Evolutionary conservation across 2,888 invertebrate species (phyloP).

Genomic region (Scaeva pyrastri): DNA sequence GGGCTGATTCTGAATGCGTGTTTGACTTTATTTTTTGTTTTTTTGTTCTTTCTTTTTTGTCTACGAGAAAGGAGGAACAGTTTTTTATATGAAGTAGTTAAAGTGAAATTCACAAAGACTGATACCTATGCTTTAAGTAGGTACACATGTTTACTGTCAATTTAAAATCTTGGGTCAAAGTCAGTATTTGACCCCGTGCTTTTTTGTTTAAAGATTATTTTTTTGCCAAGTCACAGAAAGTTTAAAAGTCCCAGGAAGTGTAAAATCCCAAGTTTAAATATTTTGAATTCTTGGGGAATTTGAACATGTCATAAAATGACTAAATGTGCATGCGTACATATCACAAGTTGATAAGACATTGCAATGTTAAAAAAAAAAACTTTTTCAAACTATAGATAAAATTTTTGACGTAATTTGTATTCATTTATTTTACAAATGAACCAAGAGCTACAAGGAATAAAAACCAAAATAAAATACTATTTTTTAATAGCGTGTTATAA

Average conservation of each 20-base stretch:
- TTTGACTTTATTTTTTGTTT: too few relatives aligned
- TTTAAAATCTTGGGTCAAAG: background rate
- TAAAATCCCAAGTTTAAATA: background rate
- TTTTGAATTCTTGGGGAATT: background rate
- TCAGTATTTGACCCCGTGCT: background rate
- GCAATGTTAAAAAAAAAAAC: conserved; percentile 2
- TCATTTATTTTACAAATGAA: too few relatives aligned
- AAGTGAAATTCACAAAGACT: background rate
- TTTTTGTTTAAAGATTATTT: background rate
- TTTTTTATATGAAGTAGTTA: background rate
- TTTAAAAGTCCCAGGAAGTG: background rate
- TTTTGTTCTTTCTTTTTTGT: background rate
- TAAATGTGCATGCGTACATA: background rate
- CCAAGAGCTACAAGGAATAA: too few relatives aligned
- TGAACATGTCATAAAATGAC: background rate
- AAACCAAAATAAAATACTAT: too few relatives aligned
- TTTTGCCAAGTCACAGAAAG: background rate
- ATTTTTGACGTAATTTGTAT: background rate
- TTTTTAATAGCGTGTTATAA: too few relatives aligned
- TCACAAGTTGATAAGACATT: background rate
- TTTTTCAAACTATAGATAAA: background rate
- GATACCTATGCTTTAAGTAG: too few relatives aligned
- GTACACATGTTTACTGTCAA: too few relatives aligned
- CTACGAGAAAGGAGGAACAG: background rate
- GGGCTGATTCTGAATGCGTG: background rate